Evolutionary conservation across 1,140 invertebrate species (phyloP).

Genomic region (Plutomurus gul): DNA sequence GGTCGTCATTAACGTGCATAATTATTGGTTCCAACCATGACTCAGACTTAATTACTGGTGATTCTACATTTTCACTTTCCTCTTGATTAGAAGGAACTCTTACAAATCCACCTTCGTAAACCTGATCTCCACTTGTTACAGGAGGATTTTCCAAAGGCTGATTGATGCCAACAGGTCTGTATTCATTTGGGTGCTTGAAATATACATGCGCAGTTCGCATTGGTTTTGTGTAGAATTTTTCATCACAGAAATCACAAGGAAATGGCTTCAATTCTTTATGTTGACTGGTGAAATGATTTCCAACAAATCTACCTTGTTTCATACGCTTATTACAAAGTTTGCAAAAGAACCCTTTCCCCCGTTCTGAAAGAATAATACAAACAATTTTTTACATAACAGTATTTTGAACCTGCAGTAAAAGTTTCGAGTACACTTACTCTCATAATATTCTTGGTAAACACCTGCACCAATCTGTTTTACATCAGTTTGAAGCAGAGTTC

Average conservation of each 20-base stretch:
- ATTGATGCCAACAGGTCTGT: no score
- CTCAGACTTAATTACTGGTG: no score
- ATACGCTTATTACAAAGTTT: not conserved
- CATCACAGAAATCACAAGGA: not conserved
- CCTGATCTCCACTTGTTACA: no score
- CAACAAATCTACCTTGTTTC: not conserved
- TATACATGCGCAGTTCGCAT: not conserved
- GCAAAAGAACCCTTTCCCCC: not conserved
- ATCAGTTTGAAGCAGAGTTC: no score
- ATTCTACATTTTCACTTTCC: no score
- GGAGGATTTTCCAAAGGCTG: no score
- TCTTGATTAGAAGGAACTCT: no score
- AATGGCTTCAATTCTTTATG: not conserved
- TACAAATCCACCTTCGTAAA: no score
- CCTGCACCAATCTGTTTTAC: not conserved
- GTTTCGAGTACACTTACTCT: not conserved
- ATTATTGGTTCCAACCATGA: no score
- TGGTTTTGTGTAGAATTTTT: not conserved
- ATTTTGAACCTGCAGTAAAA: not conserved
- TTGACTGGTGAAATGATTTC: not conserved
- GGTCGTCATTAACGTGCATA: no score
- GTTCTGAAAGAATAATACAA: not conserved
- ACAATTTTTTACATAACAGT: not conserved
- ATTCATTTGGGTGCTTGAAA: not conserved
- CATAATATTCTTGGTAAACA: not conserved